phyloP scores from a whole-genome alignment of 2,113 vertebrate species.

The Toxotes chatareus region DNA sequence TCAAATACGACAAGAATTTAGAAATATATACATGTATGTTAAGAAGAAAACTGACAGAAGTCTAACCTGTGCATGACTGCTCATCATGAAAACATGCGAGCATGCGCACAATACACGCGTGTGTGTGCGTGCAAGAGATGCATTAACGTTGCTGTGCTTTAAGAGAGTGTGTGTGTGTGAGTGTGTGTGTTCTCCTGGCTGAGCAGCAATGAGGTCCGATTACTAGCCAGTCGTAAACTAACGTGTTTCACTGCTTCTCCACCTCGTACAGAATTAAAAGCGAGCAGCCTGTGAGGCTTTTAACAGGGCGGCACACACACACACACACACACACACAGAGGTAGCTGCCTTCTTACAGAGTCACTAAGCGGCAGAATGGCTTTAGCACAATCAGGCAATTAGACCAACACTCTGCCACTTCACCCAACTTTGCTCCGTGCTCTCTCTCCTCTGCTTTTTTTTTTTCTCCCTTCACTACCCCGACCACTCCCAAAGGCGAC shows the following conservation, averaged over 20 bases:
- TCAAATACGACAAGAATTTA: neutral
- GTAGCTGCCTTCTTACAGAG: constrained; percentile 31
- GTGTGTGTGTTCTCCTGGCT: constrained; percentile 41
- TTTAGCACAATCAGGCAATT: constrained; percentile 79
- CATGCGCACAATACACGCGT: constrained; percentile 12
- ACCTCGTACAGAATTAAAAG: constrained; percentile 66
- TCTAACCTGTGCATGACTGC: constrained; percentile 6
- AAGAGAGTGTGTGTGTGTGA: constrained; percentile 17
- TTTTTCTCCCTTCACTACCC: constrained; percentile 5
- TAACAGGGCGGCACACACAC: constrained; percentile 55
- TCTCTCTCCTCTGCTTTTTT: constrained; percentile 30
- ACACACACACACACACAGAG: constrained; percentile 8
- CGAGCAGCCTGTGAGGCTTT: constrained; percentile 72
- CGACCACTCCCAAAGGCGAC: constrained; percentile 42
- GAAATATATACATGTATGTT: neutral
- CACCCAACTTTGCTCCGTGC: constrained; percentile 50
- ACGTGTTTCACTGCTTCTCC: constrained; percentile 45
- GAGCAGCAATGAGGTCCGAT: constrained; percentile 71
- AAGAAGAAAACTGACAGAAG: neutral
- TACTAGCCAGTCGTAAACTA: constrained; percentile 74
- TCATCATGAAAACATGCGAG: constrained; percentile 5
- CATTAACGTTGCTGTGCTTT: constrained; percentile 41
- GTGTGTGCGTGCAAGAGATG: constrained; percentile 9
- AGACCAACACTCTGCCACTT: constrained; percentile 63
- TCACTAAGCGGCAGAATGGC: constrained; percentile 69